Evolutionary conservation across 2,113 vertebrate species (phyloP).

Genomic region (Hepsetus odoe): DNA sequence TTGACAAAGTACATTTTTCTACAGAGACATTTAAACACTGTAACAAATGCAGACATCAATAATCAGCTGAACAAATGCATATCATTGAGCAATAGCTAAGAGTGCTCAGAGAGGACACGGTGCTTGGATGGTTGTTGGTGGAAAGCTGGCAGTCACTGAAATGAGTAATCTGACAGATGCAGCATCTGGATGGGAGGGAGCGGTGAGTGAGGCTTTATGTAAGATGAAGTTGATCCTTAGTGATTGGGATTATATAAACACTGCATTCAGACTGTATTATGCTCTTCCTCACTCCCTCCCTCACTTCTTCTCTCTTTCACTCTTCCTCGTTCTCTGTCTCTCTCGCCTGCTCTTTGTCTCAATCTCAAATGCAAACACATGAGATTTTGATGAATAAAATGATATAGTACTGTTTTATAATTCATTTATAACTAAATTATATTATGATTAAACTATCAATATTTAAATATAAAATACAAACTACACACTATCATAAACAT

Average conservation of each 20-base stretch:
- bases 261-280: constrained; percentile 34
- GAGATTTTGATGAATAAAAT: background rate
- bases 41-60: background rate
- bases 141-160: constrained; percentile 40
- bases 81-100: background rate
- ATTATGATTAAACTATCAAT: too few relatives aligned
- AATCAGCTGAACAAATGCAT: background rate
- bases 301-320: background rate
- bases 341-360: background rate
- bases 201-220: constrained; percentile 37
- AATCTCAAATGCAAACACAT: background rate
- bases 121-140: constrained; percentile 31
- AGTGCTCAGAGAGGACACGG: background rate
- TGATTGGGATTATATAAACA: constrained; percentile 50
- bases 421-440: background rate
- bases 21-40: background rate
- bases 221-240: constrained; percentile 47
- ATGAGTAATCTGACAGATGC: constrained; percentile 44
- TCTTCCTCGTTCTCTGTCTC: background rate
- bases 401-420: background rate
- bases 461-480: too few relatives aligned
- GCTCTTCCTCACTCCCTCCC: constrained; percentile 1
- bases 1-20: background rate
- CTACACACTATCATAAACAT: too few relatives aligned
- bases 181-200: constrained; percentile 41